Percentiles rank a stretch among this genome's conserved stretches.
Evolutionary conservation across 2,797 vertebrate genomes (phyloP).

Genomic region (Amniataba percoides): DNA sequence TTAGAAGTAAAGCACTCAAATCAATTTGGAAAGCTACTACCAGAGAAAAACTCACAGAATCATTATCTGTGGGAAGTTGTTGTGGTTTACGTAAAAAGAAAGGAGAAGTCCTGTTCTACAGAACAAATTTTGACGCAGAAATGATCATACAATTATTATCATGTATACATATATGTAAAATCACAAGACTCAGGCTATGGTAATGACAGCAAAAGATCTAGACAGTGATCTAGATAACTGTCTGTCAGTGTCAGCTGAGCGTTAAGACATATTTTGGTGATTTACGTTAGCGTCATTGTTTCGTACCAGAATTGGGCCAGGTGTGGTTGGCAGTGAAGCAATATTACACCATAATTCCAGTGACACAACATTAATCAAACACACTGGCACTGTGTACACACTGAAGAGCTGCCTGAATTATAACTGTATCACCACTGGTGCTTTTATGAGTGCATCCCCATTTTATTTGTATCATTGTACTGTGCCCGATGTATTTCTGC

Average conservation of each 20-base stretch:
- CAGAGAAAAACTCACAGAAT: neutral
- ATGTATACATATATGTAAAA: too few species aligned
- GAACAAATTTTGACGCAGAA: neutral
- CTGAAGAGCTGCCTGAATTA: neutral
- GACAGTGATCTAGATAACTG: neutral
- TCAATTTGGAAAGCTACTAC: neutral
- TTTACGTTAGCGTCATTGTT: neutral
- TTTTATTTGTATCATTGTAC: too few species aligned
- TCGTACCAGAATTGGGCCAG: neutral
- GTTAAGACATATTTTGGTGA: slow-evolving; percentile 3
- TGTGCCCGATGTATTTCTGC: too few species aligned
- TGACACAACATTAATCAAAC: neutral
- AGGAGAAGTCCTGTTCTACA: neutral
- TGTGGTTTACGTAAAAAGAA: neutral
- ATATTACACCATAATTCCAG: neutral
- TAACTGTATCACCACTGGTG: neutral
- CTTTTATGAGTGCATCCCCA: neutral
- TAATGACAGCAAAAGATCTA: too few species aligned
- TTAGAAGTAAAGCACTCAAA: neutral
- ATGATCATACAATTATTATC: too few species aligned
- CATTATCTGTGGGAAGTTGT: neutral
- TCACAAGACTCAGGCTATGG: too few species aligned
- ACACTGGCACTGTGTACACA: neutral
- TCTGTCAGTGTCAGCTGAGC: neutral
- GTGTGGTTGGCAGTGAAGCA: neutral